Conservation (phyloP, 2,888 invertebrate species). For the Tenthredo scrophulariae region DNA sequence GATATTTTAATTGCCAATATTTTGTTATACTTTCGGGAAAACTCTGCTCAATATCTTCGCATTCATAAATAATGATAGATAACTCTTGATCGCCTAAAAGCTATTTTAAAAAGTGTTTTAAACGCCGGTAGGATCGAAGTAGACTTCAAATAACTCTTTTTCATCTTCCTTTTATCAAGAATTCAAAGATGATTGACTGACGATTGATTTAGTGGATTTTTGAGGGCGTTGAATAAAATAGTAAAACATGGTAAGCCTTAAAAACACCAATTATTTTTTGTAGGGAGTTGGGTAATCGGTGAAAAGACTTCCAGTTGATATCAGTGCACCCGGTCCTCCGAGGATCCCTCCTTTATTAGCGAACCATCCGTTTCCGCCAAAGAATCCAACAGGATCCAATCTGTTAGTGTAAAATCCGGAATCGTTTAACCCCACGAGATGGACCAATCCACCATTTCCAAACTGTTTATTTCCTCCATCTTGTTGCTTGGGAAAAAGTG, state of each 20-base stretch:
- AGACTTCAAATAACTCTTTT: neutral
- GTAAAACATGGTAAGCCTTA: neutral
- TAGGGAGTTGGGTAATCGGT: slow-evolving; percentile 72
- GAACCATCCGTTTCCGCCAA: slow-evolving; percentile 73
- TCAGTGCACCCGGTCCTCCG: slow-evolving; percentile 71
- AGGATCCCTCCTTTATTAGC: slow-evolving; percentile 73
- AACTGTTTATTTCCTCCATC: slow-evolving; percentile 64
- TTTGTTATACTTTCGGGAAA: neutral
- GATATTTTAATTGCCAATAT: neutral
- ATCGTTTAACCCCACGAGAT: slow-evolving; percentile 64
- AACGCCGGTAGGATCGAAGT: neutral
- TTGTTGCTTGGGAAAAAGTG: slow-evolving; percentile 47
- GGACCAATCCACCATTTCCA: slow-evolving; percentile 60
- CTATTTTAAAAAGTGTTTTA: neutral
- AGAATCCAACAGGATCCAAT: slow-evolving; percentile 69
- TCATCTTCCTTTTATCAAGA: neutral
- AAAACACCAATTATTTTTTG: slow-evolving; percentile 58
- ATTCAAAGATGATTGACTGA: neutral
- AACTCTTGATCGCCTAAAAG: neutral
- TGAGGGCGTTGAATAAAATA: neutral
- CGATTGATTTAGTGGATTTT: neutral
- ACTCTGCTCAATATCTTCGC: neutral
- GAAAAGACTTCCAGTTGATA: slow-evolving; percentile 71
- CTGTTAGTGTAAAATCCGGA: slow-evolving; percentile 68
- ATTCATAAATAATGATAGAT: neutral